Evolutionary conservation across 23 tunicate species (phyloP).

Genomic region (Phallusia fumigata): DNA sequence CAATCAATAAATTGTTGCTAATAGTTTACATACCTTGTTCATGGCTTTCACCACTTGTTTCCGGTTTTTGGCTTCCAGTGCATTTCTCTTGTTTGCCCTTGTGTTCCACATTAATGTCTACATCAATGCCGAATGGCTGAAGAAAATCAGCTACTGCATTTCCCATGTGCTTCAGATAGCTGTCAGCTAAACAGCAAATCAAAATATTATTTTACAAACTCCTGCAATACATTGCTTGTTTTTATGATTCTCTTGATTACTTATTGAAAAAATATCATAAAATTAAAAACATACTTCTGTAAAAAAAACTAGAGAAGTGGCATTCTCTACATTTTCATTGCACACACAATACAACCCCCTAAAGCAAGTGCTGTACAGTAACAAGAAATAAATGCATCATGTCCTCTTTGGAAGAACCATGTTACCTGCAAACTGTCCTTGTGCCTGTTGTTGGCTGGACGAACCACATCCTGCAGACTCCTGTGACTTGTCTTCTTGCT

Average conservation of each 20-base stretch:
- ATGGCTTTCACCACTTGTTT: background rate
- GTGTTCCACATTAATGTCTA: constrained; percentile 75
- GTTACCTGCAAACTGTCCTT: background rate
- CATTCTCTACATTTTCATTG: too few relatives aligned
- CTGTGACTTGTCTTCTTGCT: background rate
- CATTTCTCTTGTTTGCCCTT: constrained; percentile 41
- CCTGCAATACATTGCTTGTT: too few relatives aligned
- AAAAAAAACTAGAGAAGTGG: background rate
- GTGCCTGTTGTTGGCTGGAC: background rate
- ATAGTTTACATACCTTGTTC: background rate
- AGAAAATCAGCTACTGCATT: constrained; percentile 68
- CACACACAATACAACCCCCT: background rate
- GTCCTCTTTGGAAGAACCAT: too few relatives aligned
- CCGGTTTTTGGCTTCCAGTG: constrained; percentile 20
- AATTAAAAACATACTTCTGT: background rate
- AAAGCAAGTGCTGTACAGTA: too few relatives aligned
- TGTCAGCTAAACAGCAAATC: constrained; percentile 2
- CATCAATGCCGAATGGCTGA: constrained; percentile 82
- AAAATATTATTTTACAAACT: too few relatives aligned
- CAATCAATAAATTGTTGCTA: too few relatives aligned
- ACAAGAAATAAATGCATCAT: too few relatives aligned
- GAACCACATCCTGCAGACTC: background rate
- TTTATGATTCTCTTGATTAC: background rate
- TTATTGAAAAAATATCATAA: background rate
- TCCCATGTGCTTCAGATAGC: constrained; percentile 62